A percentile compares a stretch with the other conserved stretches of the same genome.
Evolutionary conservation across 53 echinoderm and acorn worm species (phyloP).

Genomic region (Luidia sarsii): DNA sequence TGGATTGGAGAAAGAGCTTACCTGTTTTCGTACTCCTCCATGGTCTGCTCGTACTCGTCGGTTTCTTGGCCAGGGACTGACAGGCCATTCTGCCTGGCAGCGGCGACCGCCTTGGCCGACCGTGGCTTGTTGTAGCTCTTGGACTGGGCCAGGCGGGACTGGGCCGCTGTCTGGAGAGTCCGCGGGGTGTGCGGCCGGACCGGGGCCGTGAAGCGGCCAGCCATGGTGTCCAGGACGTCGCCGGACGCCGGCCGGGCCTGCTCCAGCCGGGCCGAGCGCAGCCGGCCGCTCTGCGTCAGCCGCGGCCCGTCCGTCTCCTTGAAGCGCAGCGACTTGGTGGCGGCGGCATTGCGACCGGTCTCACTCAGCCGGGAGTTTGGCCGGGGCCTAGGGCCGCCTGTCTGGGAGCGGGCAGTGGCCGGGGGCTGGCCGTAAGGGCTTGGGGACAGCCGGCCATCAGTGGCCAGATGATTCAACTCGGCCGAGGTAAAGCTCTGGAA

Average conservation of each 20-base stretch:
- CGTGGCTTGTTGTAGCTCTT: conserved; percentile 88
- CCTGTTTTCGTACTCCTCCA: conserved; percentile 34
- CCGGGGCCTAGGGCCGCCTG: conserved; percentile 8
- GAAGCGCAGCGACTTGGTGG: conserved; percentile 54
- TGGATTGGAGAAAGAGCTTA: not conserved
- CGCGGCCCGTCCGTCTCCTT: conserved; percentile 23
- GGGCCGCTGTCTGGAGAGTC: conserved; percentile 75
- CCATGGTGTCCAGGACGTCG: conserved; percentile 78
- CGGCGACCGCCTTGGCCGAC: not conserved
- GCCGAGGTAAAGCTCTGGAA: conserved; percentile 25
- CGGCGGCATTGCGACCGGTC: too few relatives aligned
- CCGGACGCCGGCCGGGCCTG: conserved; percentile 52
- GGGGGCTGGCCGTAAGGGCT: conserved; percentile 17
- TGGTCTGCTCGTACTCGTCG: conserved; percentile 16
- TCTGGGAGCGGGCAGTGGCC: conserved; percentile 16
- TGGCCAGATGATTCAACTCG: conserved; percentile 22
- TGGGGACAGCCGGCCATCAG: conserved; percentile 12
- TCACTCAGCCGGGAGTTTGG: conserved; percentile 27
- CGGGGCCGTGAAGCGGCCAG: conserved; percentile 65
- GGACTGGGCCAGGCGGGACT: conserved; percentile 84
- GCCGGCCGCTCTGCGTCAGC: conserved; percentile 19
- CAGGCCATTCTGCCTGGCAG: conserved; percentile 41
- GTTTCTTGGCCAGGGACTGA: conserved; percentile 1
- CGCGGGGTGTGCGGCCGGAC: conserved; percentile 79
- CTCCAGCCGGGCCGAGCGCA: not conserved